Conservation (phyloP, 2,888 invertebrate species). For the Drosophila birchii region DNA sequence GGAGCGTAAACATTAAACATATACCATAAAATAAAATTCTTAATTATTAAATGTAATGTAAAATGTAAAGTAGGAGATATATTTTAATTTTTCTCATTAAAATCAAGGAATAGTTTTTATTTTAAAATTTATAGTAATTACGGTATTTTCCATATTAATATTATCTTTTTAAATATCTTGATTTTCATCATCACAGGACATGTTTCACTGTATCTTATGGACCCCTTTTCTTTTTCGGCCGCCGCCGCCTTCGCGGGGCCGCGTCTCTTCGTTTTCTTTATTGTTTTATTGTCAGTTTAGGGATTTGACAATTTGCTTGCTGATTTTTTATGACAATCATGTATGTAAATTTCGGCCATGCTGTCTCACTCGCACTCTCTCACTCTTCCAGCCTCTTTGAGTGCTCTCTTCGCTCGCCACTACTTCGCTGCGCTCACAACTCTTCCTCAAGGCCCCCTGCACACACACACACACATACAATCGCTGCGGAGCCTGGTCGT, state of each 20-base stretch:
- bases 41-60: no score
- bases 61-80: no score
- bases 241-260: constrained; percentile 3
- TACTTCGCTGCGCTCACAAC: constrained; percentile 57
- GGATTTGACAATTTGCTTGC: constrained; percentile 81
- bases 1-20: no score
- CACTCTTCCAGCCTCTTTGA: background rate
- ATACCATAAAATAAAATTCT: no score
- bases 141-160: background rate
- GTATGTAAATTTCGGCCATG: constrained; percentile 75
- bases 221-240: constrained; percentile 26
- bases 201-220: constrained; percentile 13
- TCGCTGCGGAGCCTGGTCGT: constrained; percentile 13
- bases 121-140: no score
- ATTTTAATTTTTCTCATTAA: no score
- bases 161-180: background rate
- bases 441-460: constrained; percentile 70
- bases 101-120: no score
- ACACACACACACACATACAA: constrained; percentile 1
- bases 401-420: constrained; percentile 19
- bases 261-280: constrained; percentile 68
- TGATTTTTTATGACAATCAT: constrained; percentile 81
- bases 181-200: background rate
- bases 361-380: constrained; percentile 27
- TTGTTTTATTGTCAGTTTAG: constrained; percentile 82